These are phyloP conservation scores for Micrasema minimum DNA, from an alignment of 1,140 invertebrate genomes.

Conservation along the genomic window DNA sequence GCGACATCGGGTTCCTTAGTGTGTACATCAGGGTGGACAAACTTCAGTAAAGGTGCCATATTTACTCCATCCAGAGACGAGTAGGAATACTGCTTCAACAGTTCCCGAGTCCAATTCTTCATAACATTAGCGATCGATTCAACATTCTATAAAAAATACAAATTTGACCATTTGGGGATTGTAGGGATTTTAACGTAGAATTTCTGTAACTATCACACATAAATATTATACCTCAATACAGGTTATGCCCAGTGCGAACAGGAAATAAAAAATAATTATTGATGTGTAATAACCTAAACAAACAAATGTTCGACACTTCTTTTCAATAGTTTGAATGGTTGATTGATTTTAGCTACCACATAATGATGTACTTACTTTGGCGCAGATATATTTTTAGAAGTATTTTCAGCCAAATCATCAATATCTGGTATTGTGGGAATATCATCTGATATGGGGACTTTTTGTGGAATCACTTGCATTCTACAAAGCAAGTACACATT, in stretches of 20 bases:
- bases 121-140: constrained; percentile 43
- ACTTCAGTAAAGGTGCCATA: constrained; percentile 44
- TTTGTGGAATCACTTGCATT: constrained; percentile 45
- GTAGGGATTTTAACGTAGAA: too few species aligned
- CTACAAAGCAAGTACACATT: constrained; percentile 34
- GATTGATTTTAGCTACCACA: too few species aligned
- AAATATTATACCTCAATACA: too few species aligned
- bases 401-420: constrained; percentile 44
- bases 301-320: too few species aligned
- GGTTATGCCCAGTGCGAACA: too few species aligned
- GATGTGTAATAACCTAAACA: too few species aligned
- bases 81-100: constrained; percentile 47
- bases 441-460: constrained; percentile 37
- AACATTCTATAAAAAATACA: constrained; percentile 37
- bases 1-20: constrained; percentile 44
- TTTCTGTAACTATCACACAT: too few species aligned
- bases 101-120: constrained; percentile 51
- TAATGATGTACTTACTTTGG: constrained; percentile 35
- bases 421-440: constrained; percentile 50
- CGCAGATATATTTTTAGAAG: constrained; percentile 36
- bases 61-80: constrained; percentile 45
- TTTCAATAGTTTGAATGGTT: too few species aligned
- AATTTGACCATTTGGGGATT: background rate
- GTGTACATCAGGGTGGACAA: constrained; percentile 47
- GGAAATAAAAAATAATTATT: too few species aligned